Evolutionary conservation across 2,888 invertebrate genomes (phyloP).

Genomic region (Nomada fabriciana): DNA sequence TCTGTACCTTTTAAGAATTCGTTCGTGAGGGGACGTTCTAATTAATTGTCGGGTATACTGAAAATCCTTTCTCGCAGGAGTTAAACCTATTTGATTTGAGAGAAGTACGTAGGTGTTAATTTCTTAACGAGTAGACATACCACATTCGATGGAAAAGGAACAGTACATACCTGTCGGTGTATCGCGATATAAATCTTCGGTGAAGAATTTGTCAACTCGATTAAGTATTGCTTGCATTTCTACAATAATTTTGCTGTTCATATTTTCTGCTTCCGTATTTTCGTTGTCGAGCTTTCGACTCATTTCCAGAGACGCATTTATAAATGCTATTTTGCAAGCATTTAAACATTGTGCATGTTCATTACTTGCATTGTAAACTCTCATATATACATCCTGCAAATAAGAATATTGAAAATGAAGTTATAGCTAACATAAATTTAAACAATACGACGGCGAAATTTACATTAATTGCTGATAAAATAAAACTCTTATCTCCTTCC

Average conservation of each 20-base stretch:
- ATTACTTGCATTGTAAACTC: constrained; percentile 67
- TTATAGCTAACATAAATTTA: neutral
- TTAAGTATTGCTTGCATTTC: constrained; percentile 80
- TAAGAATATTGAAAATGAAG: constrained; percentile 25
- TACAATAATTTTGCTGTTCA: constrained; percentile 76
- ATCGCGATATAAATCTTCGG: constrained; percentile 84
- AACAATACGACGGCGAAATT: constrained; percentile 13
- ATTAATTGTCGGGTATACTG: constrained; percentile 87
- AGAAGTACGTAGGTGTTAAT: constrained; percentile 29
- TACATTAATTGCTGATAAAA: constrained; percentile 73
- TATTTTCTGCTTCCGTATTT: constrained; percentile 69
- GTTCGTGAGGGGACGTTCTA: constrained; percentile 90
- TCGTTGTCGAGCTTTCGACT: constrained; percentile 78
- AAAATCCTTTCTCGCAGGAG: constrained; percentile 89
- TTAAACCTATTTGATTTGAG: constrained; percentile 85
- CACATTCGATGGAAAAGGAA: neutral
- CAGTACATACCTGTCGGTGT: constrained; percentile 83
- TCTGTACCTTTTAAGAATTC: constrained; percentile 88
- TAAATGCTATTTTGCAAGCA: constrained; percentile 71
- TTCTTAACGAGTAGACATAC: neutral
- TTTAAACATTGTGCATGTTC: constrained; percentile 78
- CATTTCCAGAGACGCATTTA: constrained; percentile 70
- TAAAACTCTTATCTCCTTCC: constrained; percentile 64
- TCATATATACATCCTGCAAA: constrained; percentile 72
- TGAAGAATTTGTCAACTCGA: constrained; percentile 84